A percentile compares a stretch with the other conserved stretches of the same genome.
These are phyloP conservation scores for Ramphastos sulfuratus DNA, from an alignment of 2,113 vertebrate species.

Conservation along the genomic window DNA sequence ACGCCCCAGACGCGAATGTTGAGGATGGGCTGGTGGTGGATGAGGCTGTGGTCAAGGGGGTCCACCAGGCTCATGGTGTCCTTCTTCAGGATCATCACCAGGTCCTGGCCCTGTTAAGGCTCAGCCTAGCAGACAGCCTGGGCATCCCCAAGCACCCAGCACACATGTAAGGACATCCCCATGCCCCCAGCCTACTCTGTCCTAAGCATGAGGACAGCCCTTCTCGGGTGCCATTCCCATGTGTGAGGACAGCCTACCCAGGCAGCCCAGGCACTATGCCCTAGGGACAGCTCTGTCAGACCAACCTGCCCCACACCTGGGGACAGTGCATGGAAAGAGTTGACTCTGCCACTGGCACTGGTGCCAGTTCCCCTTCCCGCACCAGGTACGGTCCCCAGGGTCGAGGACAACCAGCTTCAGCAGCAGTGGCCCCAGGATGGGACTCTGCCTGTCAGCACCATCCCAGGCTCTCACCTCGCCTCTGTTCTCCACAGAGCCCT, in stretches of 20 bases:
- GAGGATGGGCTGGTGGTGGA: constrained; percentile 92
- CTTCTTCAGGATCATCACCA: constrained; percentile 95
- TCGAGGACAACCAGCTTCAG: neutral
- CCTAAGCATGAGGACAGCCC: neutral
- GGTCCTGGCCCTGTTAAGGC: constrained; percentile 85
- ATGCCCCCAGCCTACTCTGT: neutral
- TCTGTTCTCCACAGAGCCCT: constrained; percentile 76
- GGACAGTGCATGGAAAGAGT: rapidly evolving
- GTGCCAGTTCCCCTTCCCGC: rapidly evolving
- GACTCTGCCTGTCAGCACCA: neutral
- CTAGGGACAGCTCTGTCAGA: neutral
- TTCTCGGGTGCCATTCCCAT: neutral
- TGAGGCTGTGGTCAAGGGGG: constrained; percentile 87
- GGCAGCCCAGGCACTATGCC: neutral
- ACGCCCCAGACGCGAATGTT: constrained; percentile 98
- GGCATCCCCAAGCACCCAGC: neutral
- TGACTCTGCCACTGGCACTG: neutral
- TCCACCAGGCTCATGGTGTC: constrained; percentile 93
- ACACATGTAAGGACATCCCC: neutral
- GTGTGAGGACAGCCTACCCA: neutral
- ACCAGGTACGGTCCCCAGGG: rapidly evolving
- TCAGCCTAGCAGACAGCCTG: neutral
- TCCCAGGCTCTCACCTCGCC: constrained; percentile 83
- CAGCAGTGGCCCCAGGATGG: rapidly evolving
- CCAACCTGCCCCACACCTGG: neutral